Evolutionary conservation across 2,888 invertebrate species (phyloP).

Genomic region (Parnassius apollo): DNA sequence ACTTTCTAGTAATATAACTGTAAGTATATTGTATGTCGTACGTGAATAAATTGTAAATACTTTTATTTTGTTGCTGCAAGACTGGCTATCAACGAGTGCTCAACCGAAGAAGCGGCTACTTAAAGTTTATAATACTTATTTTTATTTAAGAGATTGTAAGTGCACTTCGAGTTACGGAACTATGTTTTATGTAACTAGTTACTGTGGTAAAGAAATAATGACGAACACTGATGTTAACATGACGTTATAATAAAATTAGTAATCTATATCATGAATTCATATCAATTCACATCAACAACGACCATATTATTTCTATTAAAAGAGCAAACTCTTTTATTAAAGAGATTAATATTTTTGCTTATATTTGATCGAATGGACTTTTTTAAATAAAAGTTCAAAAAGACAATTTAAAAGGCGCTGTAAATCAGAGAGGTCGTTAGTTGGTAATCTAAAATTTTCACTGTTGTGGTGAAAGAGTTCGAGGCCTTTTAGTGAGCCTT

Average conservation of each 20-base stretch:
- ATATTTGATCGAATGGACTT: constrained; percentile 1
- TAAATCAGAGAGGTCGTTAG: neutral
- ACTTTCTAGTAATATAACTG: constrained; percentile 69
- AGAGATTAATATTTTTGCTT: neutral
- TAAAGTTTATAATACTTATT: constrained; percentile 60
- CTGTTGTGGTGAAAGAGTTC: constrained; percentile 7
- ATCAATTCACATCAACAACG: constrained; percentile 9
- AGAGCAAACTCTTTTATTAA: constrained; percentile 20
- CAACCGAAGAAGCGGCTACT: constrained; percentile 62
- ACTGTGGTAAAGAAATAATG: constrained; percentile 38
- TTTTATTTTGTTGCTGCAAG: constrained; percentile 72
- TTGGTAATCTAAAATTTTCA: neutral
- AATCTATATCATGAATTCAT: constrained; percentile 18
- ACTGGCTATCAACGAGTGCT: constrained; percentile 65
- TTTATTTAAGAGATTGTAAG: constrained; percentile 70
- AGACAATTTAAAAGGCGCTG: no score
- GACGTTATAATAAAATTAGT: constrained; percentile 16
- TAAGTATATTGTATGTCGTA: constrained; percentile 72
- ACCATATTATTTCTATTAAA: constrained; percentile 24
- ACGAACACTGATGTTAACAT: constrained; percentile 17
- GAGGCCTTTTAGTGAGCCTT: constrained; percentile 9
- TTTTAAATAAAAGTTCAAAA: neutral
- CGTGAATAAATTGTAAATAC: constrained; percentile 77
- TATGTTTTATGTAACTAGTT: constrained; percentile 58
- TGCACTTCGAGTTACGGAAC: constrained; percentile 79